A percentile compares a stretch with the other conserved stretches of the same genome.
Conservation (phyloP, 2,113 vertebrate species). For the Nycticorax nycticorax region DNA sequence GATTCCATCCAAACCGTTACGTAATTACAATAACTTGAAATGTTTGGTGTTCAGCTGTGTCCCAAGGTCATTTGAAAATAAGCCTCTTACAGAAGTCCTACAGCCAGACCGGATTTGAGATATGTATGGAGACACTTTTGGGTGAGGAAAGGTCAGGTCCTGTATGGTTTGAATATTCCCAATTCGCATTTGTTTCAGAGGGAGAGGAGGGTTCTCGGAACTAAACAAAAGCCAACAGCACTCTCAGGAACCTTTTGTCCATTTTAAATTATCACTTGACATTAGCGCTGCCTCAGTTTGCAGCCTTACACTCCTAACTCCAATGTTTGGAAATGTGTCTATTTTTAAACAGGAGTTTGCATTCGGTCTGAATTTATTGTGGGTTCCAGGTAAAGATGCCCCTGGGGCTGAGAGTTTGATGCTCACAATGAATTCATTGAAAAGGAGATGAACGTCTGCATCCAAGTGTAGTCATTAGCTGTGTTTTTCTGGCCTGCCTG, state of each 20-base stretch:
- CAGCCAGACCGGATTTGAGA: not conserved
- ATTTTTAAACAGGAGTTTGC: not conserved
- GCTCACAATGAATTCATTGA: not conserved
- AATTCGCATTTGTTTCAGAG: not conserved
- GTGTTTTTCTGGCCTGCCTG: not conserved
- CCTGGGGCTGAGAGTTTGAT: not conserved
- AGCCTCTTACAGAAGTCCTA: not conserved
- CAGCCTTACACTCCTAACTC: not conserved
- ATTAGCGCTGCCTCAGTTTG: not conserved
- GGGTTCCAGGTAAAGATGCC: not conserved
- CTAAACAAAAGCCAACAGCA: not conserved
- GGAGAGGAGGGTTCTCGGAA: not conserved
- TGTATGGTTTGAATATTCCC: not conserved
- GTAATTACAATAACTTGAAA: not conserved
- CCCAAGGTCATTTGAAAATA: not conserved
- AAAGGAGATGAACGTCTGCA: not conserved
- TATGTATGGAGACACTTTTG: accelerated
- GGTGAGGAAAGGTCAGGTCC: not conserved
- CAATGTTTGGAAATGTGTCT: not conserved
- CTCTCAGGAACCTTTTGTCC: not conserved
- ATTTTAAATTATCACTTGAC: not conserved
- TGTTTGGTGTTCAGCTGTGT: not conserved
- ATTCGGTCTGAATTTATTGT: not conserved
- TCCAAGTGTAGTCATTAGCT: not conserved
- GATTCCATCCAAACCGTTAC: not conserved